Base-by-base conservation (phyloP, 2,888 invertebrate genomes). In the Luffia ferchaultella region DNA sequence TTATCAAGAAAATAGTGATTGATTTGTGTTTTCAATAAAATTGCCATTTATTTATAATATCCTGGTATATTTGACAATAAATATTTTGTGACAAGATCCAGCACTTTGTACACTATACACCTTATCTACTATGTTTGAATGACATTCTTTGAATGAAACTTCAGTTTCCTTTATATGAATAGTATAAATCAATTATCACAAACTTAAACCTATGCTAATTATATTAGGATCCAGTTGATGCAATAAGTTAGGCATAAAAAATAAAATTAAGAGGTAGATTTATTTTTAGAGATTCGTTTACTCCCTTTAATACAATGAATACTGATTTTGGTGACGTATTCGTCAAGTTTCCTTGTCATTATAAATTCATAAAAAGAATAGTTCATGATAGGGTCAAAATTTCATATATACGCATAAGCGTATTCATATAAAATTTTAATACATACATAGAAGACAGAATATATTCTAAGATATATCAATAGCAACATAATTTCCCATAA, bases 51-150 rank as follows among this genome's bases (percentile, higher is more conserved):
- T 30, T 7, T 30, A 30, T 30, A 30, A 30, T 30, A 7, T 30
- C 30, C 3, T 30, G 30, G 30, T 78, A 75, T 80, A 76, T 76
- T 77, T 69, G 68, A 77, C 66, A 82, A 82, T 83, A 83, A 82
- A 82, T 83, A 82, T 68, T 75, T 73, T 74, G 50, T 80, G 80
- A 82, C 79, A 80, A 80, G 80, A 82, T 74, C 73, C 68, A 76
- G 78, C 78, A 73, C 73, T 78, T 78, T 75, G 65, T 80, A 80
- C 79, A 82, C 65, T 71, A 65, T 70, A 68, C 70, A 70, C 19
- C 18, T 46, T 46, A 46, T 20, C 46, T 42, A 52, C 43, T 20
- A 49, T 45, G 12, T 30, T 30, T 49, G 50, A 45, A 51, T 50
- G 43, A 50, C 48, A 52, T 50, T 49, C 53, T 53, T 53, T 49